Evolutionary conservation across 2,113 vertebrate genomes (phyloP).

Genomic region (Tamias sibiricus): DNA sequence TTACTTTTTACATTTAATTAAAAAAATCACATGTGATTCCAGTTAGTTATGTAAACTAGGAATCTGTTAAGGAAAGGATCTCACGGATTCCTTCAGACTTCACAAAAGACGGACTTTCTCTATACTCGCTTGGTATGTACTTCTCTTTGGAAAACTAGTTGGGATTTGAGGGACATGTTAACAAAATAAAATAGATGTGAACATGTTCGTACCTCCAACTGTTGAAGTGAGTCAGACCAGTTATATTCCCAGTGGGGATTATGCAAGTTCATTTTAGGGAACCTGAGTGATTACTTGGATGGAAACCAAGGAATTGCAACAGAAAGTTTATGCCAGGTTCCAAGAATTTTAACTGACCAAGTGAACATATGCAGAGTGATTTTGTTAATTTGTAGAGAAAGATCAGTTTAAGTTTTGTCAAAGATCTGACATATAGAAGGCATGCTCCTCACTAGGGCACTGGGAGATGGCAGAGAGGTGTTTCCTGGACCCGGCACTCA

Average conservation of each 20-base stretch:
- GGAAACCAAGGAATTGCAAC: slow-evolving; percentile 31
- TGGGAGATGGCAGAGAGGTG: background rate
- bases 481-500: background rate
- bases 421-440: background rate
- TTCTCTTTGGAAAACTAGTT: background rate
- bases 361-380: background rate
- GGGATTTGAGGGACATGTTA: background rate
- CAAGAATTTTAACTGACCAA: background rate
- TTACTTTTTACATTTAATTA: background rate
- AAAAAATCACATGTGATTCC: background rate
- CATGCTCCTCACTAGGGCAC: background rate
- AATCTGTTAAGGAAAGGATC: background rate
- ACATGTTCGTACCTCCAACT: slow-evolving; percentile 33
- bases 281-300: slow-evolving; percentile 45
- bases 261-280: slow-evolving; percentile 22
- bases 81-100: background rate
- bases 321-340: background rate
- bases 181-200: slow-evolving; percentile 28
- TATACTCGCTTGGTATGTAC: background rate
- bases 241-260: slow-evolving; percentile 33
- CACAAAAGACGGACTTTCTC: background rate
- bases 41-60: background rate
- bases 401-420: background rate
- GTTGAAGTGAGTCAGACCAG: slow-evolving; percentile 32
- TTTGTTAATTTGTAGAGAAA: background rate